Conservation (phyloP, 2,888 invertebrate species). For the Clostera curtula region DNA sequence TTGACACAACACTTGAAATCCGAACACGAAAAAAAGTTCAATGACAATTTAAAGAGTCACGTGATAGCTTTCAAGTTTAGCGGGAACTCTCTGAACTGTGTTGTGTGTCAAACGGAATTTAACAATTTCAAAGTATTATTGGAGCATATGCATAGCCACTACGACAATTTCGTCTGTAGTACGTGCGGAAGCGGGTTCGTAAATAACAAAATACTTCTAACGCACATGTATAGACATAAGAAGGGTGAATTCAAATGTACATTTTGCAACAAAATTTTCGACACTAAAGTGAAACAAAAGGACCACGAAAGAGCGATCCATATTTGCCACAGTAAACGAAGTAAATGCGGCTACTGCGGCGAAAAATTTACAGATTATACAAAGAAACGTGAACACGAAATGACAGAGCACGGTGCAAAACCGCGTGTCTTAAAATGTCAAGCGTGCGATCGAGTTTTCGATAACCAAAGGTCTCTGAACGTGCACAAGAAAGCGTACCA, state of each 20-base stretch:
- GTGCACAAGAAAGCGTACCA: constrained; percentile 55
- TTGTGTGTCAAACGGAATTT: constrained; percentile 28
- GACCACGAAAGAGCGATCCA: constrained; percentile 39
- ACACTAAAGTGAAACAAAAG: constrained; percentile 26
- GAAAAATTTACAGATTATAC: constrained; percentile 53
- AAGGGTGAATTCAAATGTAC: constrained; percentile 43
- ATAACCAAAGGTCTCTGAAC: constrained; percentile 61
- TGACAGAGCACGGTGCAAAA: constrained; percentile 46
- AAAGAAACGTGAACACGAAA: constrained; percentile 51
- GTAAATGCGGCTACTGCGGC: constrained; percentile 43
- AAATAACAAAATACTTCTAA: constrained; percentile 27
- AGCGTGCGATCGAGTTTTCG: constrained; percentile 61
- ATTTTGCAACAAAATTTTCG: constrained; percentile 55
- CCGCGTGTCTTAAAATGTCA: constrained; percentile 52
- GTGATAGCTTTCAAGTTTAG: constrained; percentile 42
- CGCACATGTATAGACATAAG: constrained; percentile 38
- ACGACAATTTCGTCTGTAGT: constrained; percentile 36
- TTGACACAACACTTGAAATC: constrained; percentile 29
- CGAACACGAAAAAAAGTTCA: constrained; percentile 26
- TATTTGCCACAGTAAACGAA: constrained; percentile 28
- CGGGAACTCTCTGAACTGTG: constrained; percentile 27
- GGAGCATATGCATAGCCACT: constrained; percentile 44
- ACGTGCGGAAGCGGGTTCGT: constrained; percentile 39
- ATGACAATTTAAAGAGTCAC: constrained; percentile 27
- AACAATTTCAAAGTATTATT: constrained; percentile 35